Evolutionary conservation across 1,140 invertebrate species (phyloP).

Genomic region (Bombus sylvicola): DNA sequence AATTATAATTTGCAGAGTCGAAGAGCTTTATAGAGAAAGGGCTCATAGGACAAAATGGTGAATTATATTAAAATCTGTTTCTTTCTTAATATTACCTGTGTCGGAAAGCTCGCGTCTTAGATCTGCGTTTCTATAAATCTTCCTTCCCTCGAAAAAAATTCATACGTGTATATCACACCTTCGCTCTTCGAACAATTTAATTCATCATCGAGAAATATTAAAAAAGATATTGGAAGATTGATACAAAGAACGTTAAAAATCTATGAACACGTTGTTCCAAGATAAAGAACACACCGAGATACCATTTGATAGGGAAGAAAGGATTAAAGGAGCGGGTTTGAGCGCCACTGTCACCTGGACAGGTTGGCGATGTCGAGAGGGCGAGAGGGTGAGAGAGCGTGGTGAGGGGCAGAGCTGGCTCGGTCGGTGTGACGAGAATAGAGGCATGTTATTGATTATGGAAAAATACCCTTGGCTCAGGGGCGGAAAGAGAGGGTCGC

Average conservation of each 20-base stretch:
- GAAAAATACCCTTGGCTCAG: conserved; percentile 77
- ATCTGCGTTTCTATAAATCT: no score
- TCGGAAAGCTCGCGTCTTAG: no score
- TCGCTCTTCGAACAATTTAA: neutral
- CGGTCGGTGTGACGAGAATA: conserved; percentile 79
- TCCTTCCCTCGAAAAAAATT: no score
- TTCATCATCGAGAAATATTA: neutral
- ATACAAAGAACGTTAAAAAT: neutral
- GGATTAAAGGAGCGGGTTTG: conserved; percentile 30
- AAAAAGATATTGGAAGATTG: neutral
- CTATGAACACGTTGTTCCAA: neutral
- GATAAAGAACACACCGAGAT: neutral
- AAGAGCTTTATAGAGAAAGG: no score
- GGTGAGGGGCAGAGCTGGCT: conserved; percentile 70
- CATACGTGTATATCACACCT: neutral
- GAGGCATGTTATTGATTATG: conserved; percentile 81
- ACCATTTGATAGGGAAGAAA: neutral
- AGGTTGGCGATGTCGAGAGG: conserved; percentile 70
- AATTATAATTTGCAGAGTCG: no score
- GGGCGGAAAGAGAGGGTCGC: conserved; percentile 52
- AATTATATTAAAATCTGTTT: no score
- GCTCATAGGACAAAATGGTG: no score
- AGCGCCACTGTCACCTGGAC: conserved; percentile 74
- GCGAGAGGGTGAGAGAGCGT: conserved; percentile 59
- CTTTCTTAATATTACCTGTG: no score